Evolutionary conservation across 2,113 vertebrate species (phyloP).

Genomic region (Polypterus bichir): DNA sequence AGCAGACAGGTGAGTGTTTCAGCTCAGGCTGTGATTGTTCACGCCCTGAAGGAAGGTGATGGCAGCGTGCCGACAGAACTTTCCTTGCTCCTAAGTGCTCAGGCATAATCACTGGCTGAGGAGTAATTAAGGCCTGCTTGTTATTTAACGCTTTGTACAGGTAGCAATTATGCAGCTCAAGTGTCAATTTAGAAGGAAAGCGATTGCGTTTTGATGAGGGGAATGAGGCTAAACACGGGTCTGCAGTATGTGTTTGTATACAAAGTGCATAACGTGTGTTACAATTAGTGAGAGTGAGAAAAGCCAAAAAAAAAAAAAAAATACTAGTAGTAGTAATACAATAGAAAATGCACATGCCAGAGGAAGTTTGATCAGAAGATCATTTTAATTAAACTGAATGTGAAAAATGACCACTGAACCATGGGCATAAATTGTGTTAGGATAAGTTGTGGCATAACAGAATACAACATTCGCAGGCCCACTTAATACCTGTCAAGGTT

Average conservation of each 20-base stretch:
- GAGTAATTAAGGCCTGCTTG: neutral
- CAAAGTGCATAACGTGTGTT: slow-evolving; percentile 2
- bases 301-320: slow-evolving; percentile 4
- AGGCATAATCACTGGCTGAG: neutral
- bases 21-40: no score
- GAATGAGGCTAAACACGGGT: neutral
- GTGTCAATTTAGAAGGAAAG: slow-evolving; percentile 4
- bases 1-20: no score
- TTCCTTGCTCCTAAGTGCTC: neutral
- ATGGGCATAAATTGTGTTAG: no score
- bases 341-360: no score
- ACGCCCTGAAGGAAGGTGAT: neutral
- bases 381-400: no score
- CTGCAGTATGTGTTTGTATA: slow-evolving; percentile 3
- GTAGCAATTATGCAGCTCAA: slow-evolving; percentile 9
- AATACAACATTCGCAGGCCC: no score
- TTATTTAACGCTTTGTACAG: slow-evolving; percentile 1
- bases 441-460: no score
- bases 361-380: no score
- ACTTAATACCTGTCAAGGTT: no score
- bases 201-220: slow-evolving; percentile 1
- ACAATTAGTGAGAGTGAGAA: slow-evolving; percentile 1
- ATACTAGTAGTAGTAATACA: no score
- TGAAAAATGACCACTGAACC: no score
- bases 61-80: neutral